Evolutionary conservation across 53 echinoderm and acorn worm genomes (phyloP).

Genomic region (Temnopleurus reevesii): DNA sequence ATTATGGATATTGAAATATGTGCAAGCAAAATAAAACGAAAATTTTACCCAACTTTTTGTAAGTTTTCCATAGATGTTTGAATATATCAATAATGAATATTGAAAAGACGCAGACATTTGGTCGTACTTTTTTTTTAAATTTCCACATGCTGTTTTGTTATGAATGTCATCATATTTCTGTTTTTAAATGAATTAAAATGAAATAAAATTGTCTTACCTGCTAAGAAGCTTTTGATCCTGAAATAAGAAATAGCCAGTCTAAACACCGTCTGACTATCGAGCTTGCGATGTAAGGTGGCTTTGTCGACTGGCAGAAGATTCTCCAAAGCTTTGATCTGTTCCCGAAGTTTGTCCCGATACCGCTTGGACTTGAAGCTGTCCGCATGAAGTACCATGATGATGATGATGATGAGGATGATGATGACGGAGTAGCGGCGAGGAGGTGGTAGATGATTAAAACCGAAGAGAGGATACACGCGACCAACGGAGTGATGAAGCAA

Average conservation of each 20-base stretch:
- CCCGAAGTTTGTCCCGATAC: conserved; percentile 97
- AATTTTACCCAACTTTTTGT: too few relatives aligned
- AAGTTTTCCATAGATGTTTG: too few relatives aligned
- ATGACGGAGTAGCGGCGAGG: neutral
- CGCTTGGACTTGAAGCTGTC: conserved; percentile 98
- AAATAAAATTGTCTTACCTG: conserved; percentile 91
- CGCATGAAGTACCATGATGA: conserved; percentile 54
- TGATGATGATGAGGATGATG: too few relatives aligned
- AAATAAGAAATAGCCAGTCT: conserved; percentile 96
- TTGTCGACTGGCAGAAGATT: conserved; percentile 95
- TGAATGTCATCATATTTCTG: too few relatives aligned
- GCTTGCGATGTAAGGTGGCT: conserved; percentile 93
- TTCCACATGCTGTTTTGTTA: too few relatives aligned
- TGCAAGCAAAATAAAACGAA: too few relatives aligned
- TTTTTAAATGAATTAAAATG: too few relatives aligned
- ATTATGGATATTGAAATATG: too few relatives aligned
- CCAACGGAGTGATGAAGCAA: neutral
- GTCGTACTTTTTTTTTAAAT: too few relatives aligned
- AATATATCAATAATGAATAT: too few relatives aligned
- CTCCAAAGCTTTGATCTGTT: conserved; percentile 98
- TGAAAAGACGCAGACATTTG: too few relatives aligned
- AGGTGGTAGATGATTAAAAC: neutral
- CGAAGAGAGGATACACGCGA: conserved; percentile 27
- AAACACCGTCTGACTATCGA: conserved; percentile 99
- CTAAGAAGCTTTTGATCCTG: conserved; percentile 90